phyloP scores from a whole-genome alignment of 2,797 vertebrate genomes.

The Karalla daura region DNA sequence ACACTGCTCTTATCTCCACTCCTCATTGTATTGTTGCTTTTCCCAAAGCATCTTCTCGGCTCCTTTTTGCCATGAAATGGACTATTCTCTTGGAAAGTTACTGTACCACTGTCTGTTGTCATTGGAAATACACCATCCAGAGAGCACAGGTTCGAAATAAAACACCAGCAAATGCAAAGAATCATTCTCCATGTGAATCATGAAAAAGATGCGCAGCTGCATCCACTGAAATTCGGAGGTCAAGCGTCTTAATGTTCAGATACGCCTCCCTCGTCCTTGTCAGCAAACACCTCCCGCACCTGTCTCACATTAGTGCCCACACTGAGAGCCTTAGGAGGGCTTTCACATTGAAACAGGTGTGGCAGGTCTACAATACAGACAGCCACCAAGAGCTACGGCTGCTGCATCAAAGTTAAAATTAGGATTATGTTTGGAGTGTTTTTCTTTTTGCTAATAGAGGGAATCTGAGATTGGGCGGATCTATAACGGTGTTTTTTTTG shows the following conservation, averaged over 20 bases:
- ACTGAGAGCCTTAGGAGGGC: background rate
- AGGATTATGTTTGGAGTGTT: background rate
- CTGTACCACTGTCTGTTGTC: background rate
- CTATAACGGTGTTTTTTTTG: background rate
- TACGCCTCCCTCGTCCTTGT: slow-evolving; percentile 1
- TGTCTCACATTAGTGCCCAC: slow-evolving; percentile 20
- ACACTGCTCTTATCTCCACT: background rate
- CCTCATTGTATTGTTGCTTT: background rate
- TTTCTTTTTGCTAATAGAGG: background rate
- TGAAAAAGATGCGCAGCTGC: too few species aligned
- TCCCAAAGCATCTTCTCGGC: background rate
- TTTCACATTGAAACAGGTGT: slow-evolving; percentile 21
- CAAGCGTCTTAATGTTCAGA: slow-evolving; percentile 8
- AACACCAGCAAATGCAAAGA: background rate
- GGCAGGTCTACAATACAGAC: slow-evolving; percentile 9
- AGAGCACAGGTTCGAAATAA: background rate
- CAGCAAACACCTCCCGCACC: slow-evolving; percentile 25
- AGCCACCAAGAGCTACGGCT: background rate
- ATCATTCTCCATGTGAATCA: too few species aligned
- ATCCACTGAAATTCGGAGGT: background rate
- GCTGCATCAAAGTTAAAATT: background rate
- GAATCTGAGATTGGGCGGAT: background rate
- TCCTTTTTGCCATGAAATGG: background rate
- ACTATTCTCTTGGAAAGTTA: background rate
- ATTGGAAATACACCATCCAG: background rate